Evolutionary conservation across 2,888 invertebrate genomes (phyloP).

Genomic region (Hypomecis punctinalis): DNA sequence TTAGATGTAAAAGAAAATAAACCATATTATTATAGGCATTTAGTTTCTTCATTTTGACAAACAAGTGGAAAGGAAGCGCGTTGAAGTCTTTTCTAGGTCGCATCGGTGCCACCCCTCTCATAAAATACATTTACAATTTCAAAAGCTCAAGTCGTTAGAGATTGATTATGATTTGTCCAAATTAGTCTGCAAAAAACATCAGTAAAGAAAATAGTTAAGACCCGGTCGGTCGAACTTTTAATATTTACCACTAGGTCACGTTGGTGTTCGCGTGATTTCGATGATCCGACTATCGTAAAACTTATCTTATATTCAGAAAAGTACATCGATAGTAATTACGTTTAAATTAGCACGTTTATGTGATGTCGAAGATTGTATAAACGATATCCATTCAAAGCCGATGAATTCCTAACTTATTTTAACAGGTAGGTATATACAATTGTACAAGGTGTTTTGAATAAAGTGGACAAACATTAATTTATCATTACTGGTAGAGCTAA

Average conservation of each 20-base stretch:
- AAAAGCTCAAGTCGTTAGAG: not conserved
- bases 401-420: constrained; percentile 1
- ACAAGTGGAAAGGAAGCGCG: constrained; percentile 26
- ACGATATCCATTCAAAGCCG: not conserved
- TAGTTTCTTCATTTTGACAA: not conserved
- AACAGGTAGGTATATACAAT: too few relatives aligned
- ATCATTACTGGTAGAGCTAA: constrained; percentile 22
- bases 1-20: too few relatives aligned
- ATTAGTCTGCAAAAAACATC: constrained; percentile 14
- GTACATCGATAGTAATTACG: constrained; percentile 8
- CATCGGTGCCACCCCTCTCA: not conserved
- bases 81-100: constrained; percentile 34
- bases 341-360: constrained; percentile 16
- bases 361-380: constrained; percentile 4
- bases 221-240: not conserved
- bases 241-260: constrained; percentile 19
- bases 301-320: constrained; percentile 18
- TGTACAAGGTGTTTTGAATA: constrained; percentile 7
- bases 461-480: constrained; percentile 31
- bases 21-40: too few relatives aligned
- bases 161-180: not conserved
- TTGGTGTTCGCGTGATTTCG: constrained; percentile 11
- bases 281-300: not conserved
- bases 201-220: constrained; percentile 1
- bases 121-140: not conserved